These are phyloP conservation scores for Clanis bilineata DNA, from an alignment of 2,888 invertebrate species.

Conservation along the genomic window DNA sequence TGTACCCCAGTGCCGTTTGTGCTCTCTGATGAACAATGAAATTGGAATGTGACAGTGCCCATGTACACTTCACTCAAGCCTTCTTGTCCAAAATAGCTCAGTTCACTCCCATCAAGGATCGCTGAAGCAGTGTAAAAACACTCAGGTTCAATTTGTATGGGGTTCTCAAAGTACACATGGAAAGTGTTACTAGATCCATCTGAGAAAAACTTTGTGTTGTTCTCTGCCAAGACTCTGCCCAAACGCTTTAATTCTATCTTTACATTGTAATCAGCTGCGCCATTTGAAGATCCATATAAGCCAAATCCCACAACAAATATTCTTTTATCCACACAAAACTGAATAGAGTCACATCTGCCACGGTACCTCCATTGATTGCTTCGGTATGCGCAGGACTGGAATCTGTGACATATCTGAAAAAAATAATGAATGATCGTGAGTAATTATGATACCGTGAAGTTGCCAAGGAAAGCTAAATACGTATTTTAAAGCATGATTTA, in stretches of 20 bases:
- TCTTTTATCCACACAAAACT: conserved; percentile 96
- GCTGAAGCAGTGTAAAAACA: conserved; percentile 98
- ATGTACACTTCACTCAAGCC: conserved; percentile 97
- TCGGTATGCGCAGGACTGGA: conserved; percentile 97
- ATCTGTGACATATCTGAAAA: conserved; percentile 93
- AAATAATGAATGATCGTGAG: conserved; percentile 14
- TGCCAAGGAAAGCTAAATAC: neutral
- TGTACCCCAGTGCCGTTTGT: conserved; percentile 99
- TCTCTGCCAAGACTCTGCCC: conserved; percentile 94
- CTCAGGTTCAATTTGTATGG: conserved; percentile 95
- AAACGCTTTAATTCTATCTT: conserved; percentile 96
- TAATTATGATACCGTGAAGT: neutral
- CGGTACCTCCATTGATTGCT: conserved; percentile 99
- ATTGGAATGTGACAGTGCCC: conserved; percentile 97
- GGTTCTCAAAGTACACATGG: conserved; percentile 90
- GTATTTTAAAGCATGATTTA: neutral
- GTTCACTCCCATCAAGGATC: conserved; percentile 94
- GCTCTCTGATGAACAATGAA: conserved; percentile 98
- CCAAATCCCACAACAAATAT: conserved; percentile 98
- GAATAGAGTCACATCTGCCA: conserved; percentile 97
- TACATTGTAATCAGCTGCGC: conserved; percentile 96
- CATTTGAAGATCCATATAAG: conserved; percentile 97
- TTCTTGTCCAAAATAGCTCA: conserved; percentile 98
- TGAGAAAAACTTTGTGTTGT: conserved; percentile 96
- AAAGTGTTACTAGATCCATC: conserved; percentile 98